Percentiles rank a stretch among this genome's conserved stretches.
These are phyloP conservation scores for Puntigrus tetrazona DNA, from an alignment of 2,113 vertebrate species.

Conservation along the genomic window DNA sequence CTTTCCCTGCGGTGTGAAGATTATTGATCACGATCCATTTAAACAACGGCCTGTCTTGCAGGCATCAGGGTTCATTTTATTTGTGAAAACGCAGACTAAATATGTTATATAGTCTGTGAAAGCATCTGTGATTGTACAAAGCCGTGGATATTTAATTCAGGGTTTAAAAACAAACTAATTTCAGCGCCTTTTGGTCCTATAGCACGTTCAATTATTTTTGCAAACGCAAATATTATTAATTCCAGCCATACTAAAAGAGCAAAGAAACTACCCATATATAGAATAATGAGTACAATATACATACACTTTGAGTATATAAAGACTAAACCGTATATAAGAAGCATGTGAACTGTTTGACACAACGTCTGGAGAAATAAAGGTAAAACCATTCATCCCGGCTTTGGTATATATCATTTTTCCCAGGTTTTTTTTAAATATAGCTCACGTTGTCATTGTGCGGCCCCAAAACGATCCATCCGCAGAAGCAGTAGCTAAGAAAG, in stretches of 20 bases:
- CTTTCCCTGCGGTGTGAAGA: too few species aligned
- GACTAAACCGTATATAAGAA: neutral
- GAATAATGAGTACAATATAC: neutral
- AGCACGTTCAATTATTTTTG: neutral
- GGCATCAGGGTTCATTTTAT: too few species aligned
- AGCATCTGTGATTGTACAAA: neutral
- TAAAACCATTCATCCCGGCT: neutral
- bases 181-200: neutral
- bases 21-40: too few species aligned
- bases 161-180: neutral
- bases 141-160: neutral
- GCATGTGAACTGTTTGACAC: neutral
- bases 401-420: too few species aligned
- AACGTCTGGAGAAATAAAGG: neutral
- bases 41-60: too few species aligned
- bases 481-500: conserved; percentile 95
- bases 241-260: too few species aligned
- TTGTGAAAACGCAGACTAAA: too few species aligned
- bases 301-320: neutral
- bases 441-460: conserved; percentile 92
- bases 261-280: neutral
- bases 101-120: neutral
- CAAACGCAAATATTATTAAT: too few species aligned
- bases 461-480: conserved; percentile 94
- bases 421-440: neutral